Evolutionary conservation across 2,113 vertebrate genomes (phyloP).

Genomic region (Leptocoma aspasia): DNA sequence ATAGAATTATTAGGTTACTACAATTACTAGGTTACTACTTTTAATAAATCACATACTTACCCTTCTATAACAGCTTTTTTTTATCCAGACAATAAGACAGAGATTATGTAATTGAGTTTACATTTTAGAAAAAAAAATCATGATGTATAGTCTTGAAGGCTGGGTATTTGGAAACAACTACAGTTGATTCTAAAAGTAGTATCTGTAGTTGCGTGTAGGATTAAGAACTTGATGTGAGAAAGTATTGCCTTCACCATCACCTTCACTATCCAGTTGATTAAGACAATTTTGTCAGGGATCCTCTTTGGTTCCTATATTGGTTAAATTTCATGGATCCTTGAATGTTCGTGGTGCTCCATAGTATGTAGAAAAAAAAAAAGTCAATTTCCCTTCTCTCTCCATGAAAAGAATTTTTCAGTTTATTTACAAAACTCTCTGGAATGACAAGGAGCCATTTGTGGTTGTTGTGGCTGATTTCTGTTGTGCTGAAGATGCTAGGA

Average conservation of each 20-base stretch:
- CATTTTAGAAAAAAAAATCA: not conserved
- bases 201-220: not conserved
- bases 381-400: constrained; percentile 29
- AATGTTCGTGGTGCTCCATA: constrained; percentile 1
- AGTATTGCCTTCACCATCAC: not conserved
- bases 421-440: constrained; percentile 78
- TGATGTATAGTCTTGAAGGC: not conserved
- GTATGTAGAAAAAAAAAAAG: not conserved
- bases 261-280: not conserved
- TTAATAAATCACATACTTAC: not conserved
- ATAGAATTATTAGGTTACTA: not conserved
- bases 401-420: constrained; percentile 67
- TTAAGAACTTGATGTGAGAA: not conserved
- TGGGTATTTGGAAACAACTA: not conserved
- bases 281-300: not conserved
- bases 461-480: constrained; percentile 72
- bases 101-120: not conserved
- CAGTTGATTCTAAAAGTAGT: not conserved
- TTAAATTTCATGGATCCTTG: constrained; percentile 37
- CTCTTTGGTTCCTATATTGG: not conserved
- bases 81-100: not conserved
- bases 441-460: constrained; percentile 73
- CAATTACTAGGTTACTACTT: not conserved
- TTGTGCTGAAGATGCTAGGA: constrained; percentile 62
- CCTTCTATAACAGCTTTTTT: not conserved